A percentile compares a stretch with the other conserved stretches of the same genome.
phyloP scores from a whole-genome alignment of 2,888 invertebrate genomes.

The Epicampocera succincta region DNA sequence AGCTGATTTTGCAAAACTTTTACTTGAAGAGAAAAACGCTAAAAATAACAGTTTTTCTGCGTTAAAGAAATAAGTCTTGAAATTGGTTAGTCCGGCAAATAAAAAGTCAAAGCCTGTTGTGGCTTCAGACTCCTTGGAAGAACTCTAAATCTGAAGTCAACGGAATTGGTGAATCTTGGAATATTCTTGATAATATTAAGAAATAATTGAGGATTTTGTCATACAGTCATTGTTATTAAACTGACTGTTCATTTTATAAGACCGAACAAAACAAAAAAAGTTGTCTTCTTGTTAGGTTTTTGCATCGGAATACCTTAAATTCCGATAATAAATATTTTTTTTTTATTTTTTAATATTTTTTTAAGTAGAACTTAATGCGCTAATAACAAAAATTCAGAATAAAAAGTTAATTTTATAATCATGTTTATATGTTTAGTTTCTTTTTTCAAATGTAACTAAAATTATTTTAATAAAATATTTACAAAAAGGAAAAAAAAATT shows the following conservation, averaged over 20 bases:
- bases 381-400: slow-evolving; percentile 69
- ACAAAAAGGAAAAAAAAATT: slow-evolving; percentile 60
- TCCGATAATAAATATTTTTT: slow-evolving; percentile 61
- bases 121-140: no score
- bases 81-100: no score
- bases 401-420: slow-evolving; percentile 56
- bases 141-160: no score
- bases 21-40: no score
- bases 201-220: no score
- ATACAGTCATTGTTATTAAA: no score
- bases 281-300: slow-evolving; percentile 59
- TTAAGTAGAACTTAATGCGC: slow-evolving; percentile 64
- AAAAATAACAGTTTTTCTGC: no score
- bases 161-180: no score
- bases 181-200: no score
- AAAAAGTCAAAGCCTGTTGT: no score
- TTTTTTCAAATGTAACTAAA: slow-evolving; percentile 49
- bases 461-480: slow-evolving; percentile 65
- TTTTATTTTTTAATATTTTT: slow-evolving; percentile 54
- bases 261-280: neutral
- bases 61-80: no score
- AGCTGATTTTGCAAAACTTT: no score
- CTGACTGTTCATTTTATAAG: neutral
- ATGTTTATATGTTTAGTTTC: slow-evolving; percentile 31
- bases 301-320: slow-evolving; percentile 59